phyloP scores from a whole-genome alignment of 2,113 vertebrate species.

The Dromaius novaehollandiae region DNA sequence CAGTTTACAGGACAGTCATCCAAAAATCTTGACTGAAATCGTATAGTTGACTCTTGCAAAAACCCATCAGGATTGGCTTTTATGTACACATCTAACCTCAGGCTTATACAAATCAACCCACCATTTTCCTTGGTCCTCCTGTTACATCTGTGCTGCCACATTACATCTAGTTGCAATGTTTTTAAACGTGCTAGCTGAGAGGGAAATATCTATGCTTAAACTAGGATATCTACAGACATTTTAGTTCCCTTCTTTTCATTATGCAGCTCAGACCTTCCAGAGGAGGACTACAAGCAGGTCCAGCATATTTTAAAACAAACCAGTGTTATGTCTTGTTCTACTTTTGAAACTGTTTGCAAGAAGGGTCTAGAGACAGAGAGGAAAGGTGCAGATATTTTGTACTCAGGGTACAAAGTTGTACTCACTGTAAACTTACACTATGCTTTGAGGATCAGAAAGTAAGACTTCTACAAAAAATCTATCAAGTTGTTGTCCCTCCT shows the following conservation, averaged over 20 bases:
- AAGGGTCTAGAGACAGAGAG: neutral
- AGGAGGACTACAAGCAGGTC: neutral
- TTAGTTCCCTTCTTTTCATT: neutral
- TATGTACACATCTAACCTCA: neutral
- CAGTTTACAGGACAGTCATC: neutral
- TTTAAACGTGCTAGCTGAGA: neutral
- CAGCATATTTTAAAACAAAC: neutral
- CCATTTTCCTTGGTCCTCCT: neutral
- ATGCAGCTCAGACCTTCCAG: neutral
- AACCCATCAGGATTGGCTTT: neutral
- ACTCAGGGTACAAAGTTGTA: neutral
- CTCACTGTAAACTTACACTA: neutral
- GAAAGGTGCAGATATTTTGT: neutral
- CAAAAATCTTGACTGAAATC: neutral
- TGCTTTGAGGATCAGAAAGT: neutral
- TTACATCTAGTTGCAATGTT: neutral
- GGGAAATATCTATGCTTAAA: neutral
- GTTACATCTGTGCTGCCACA: neutral
- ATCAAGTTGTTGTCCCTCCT: neutral
- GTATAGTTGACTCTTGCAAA: neutral
- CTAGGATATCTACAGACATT: neutral
- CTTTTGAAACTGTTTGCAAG: neutral
- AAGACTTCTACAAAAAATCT: neutral
- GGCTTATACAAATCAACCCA: neutral
- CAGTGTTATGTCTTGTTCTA: fast-evolving